These are phyloP conservation scores for Somateria mollissima DNA, from an alignment of 2,797 vertebrate genomes.

Conservation along the genomic window DNA sequence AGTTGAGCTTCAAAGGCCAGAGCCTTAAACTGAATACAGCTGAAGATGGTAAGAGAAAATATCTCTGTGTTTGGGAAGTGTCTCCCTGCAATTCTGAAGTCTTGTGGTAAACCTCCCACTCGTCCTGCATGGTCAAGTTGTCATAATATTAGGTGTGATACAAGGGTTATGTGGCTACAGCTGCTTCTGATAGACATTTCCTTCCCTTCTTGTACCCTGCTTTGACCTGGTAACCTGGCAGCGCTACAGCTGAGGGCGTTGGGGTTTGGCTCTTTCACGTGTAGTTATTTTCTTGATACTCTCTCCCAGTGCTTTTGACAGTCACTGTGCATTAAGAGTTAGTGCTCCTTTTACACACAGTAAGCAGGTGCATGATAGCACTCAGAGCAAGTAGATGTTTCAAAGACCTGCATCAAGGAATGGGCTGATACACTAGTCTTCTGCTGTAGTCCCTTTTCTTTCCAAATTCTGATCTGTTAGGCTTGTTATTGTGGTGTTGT, in stretches of 20 bases:
- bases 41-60: constrained; percentile 86
- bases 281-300: not conserved
- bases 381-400: not conserved
- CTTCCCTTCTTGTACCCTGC: not conserved
- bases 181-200: not conserved
- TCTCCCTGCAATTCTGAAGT: not conserved
- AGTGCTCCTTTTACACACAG: not conserved
- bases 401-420: not conserved
- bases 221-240: not conserved
- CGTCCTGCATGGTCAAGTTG: not conserved
- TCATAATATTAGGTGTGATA: not conserved
- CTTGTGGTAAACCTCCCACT: not conserved
- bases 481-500: not conserved
- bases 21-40: constrained; percentile 93
- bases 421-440: not conserved
- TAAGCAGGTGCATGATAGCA: not conserved
- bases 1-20: constrained; percentile 95
- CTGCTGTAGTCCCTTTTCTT: not conserved
- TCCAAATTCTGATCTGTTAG: not conserved
- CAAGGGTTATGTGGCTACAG: not conserved
- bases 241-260: not conserved
- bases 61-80: not conserved
- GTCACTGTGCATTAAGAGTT: not conserved
- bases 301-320: not conserved
- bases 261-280: not conserved